A percentile compares a stretch with the other conserved stretches of the same genome.
Conservation (phyloP, 2,113 vertebrate species). For the Mormoops blainvillei region DNA sequence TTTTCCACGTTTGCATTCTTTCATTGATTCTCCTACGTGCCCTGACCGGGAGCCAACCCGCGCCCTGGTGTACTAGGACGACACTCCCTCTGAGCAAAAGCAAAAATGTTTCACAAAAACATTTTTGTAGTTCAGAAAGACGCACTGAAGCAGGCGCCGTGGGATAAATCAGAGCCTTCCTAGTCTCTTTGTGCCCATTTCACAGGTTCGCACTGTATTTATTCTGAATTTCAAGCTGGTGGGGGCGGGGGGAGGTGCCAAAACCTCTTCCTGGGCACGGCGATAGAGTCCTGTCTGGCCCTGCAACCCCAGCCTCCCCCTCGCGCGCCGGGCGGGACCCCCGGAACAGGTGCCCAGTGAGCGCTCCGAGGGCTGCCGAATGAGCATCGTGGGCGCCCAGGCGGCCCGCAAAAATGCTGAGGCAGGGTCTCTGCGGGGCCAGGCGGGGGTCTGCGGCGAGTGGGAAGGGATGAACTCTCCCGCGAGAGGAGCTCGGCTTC, state of each 20-base stretch:
- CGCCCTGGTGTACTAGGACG: too few species aligned
- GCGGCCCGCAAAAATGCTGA: background rate
- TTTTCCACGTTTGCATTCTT: too few species aligned
- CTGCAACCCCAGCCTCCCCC: background rate
- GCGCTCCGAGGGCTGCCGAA: background rate
- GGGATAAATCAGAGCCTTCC: background rate
- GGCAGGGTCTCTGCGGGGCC: background rate
- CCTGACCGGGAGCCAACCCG: too few species aligned
- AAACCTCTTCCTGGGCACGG: background rate
- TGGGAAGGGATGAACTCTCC: accelerated
- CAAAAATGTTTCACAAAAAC: background rate
- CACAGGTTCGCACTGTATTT: background rate
- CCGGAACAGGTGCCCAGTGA: background rate
- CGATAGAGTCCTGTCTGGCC: background rate
- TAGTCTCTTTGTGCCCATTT: background rate
- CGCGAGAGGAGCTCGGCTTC: background rate
- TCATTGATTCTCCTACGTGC: too few species aligned
- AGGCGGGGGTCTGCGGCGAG: background rate
- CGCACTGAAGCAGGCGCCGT: background rate
- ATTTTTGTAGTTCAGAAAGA: background rate
- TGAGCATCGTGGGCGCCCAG: background rate
- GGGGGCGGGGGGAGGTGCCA: background rate
- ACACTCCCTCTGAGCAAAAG: too few species aligned
- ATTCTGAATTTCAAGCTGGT: background rate
- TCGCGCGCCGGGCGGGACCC: background rate